Evolutionary conservation across 2,113 vertebrate species (phyloP).

Genomic region (Balaeniceps rex): DNA sequence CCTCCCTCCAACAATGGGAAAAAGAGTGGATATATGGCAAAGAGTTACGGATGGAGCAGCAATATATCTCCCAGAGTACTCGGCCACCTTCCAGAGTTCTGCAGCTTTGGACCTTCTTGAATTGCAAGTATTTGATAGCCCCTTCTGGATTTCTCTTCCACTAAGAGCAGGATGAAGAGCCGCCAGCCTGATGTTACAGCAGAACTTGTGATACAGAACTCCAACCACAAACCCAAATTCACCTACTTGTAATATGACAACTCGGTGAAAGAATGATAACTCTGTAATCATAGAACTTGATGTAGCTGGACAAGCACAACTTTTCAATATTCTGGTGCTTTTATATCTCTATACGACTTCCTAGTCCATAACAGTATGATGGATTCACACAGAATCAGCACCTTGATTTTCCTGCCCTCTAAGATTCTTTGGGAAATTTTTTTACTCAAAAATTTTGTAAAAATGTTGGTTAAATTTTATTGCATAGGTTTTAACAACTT

Average conservation of each 20-base stretch:
- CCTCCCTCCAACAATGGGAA: neutral
- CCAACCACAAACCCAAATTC: neutral
- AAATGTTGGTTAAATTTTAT: neutral
- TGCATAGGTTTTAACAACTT: neutral
- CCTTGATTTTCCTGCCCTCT: neutral
- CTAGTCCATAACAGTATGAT: neutral
- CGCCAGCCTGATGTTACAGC: neutral
- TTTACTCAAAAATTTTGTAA: neutral
- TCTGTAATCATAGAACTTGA: neutral
- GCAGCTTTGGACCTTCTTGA: neutral
- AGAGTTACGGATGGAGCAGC: neutral
- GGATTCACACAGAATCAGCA: neutral
- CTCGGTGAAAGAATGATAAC: neutral
- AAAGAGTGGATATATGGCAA: neutral
- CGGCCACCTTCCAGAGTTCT: neutral
- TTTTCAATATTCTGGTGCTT: neutral
- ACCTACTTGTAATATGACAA: neutral
- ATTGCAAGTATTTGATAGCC: accelerated
- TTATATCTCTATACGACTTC: neutral
- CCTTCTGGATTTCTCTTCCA: neutral
- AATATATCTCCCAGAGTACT: neutral
- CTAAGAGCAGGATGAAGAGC: neutral
- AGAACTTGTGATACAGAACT: neutral
- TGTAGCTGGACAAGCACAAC: neutral
- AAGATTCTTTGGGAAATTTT: neutral